Conservation (phyloP, 2,888 invertebrate genomes). For the Perithous albicinctus region DNA sequence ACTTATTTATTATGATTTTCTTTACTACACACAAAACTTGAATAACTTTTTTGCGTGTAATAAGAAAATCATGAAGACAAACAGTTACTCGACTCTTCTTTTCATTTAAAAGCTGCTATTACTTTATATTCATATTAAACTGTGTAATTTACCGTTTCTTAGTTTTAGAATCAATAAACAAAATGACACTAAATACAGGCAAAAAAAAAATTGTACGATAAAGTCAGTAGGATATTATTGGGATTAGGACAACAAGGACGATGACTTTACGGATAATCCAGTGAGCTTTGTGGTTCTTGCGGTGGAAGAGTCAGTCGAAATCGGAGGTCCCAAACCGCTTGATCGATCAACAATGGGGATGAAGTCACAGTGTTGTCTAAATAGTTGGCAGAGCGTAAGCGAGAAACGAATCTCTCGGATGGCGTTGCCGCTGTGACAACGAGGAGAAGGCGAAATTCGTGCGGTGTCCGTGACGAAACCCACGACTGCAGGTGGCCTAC, state of each 20-base stretch:
- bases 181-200: background rate
- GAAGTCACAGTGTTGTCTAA: slow-evolving; percentile 77
- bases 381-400: slow-evolving; percentile 78
- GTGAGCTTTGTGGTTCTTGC: slow-evolving; percentile 33
- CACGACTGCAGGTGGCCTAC: slow-evolving; percentile 84
- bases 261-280: slow-evolving; percentile 62
- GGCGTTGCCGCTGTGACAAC: slow-evolving; percentile 54
- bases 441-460: slow-evolving; percentile 70
- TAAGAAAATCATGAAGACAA: no score
- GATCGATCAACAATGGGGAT: slow-evolving; percentile 75
- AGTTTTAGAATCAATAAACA: background rate
- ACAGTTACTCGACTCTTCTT: no score
- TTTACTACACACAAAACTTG: no score
- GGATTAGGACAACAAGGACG: slow-evolving; percentile 38
- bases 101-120: background rate
- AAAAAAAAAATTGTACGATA: slow-evolving; percentile 2
- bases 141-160: background rate
- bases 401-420: slow-evolving; percentile 66
- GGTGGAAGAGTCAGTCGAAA: slow-evolving; percentile 42
- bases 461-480: slow-evolving; percentile 82
- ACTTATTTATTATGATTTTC: no score
- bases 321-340: slow-evolving; percentile 61
- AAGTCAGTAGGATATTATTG: slow-evolving; percentile 1
- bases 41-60: no score
- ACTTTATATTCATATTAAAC: background rate